Base-by-base conservation (phyloP, 2,888 invertebrate species). In the Brachyptera risi region DNA sequence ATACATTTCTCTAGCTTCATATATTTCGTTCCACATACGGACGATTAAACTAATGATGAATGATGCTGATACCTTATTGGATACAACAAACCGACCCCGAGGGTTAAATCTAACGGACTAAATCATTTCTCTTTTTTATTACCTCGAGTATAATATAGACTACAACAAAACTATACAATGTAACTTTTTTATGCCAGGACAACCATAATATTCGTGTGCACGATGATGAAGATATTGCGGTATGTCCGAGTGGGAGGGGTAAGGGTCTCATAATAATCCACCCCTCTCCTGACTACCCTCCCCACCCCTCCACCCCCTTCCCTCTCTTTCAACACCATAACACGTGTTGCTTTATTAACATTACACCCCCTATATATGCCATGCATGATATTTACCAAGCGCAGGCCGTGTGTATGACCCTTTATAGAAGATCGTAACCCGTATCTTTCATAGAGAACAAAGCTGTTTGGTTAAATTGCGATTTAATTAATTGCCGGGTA, bases 321-420 rank as follows among this genome's bases (percentile, higher is more conserved):
- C 35, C 35, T 35, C 35, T 11, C 35, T 11, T 21, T 44, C 44
- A 19, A 4, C 5, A n/a, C 17, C 15, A 1, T 11, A 54, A 23
- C 54, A 54, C 54, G 35, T 54, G 54, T 35, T 35, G 37, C 54
- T 35, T 54, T 54, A 54, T 54, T n/a, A n/a, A n/a, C n/a, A n/a
- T n/a, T n/a, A n/a, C n/a, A n/a, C n/a, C n/a, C n/a, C n/a, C n/a
- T n/a, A n/a, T n/a, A n/a, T n/a, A n/a, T n/a, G n/a, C n/a, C n/a
- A n/a, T n/a, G n/a, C n/a, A n/a, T n/a, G n/a, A n/a, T n/a, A n/a
- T n/a, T n/a, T n/a, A n/a, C n/a, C n/a, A n/a, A n/a, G n/a, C n/a
- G n/a, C n/a, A n/a, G n/a, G n/a, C n/a, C 42, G 19, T 19, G 21
- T 42, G 42, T 42, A 42, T 42, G 42, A 17, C 42, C n/a, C n/a